phyloP scores from a whole-genome alignment of 2,888 invertebrate species.

The Stenodera caucasica region DNA sequence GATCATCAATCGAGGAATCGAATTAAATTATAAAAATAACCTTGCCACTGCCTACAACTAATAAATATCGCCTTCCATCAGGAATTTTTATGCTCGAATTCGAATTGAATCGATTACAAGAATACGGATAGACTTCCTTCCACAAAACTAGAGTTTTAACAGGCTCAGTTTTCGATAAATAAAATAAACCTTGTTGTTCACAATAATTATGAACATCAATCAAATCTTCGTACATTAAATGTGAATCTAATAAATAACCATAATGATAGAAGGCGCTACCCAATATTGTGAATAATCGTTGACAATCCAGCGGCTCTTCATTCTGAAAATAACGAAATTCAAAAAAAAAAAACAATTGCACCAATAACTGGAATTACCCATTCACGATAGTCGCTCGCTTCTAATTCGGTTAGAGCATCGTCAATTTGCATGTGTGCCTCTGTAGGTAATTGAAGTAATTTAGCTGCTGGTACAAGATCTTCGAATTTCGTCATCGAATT shows the following conservation, averaged over 20 bases:
- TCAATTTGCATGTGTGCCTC: conserved; percentile 81
- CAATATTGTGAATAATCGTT: conserved; percentile 65
- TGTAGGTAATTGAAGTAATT: conserved; percentile 68
- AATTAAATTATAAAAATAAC: conserved; percentile 38
- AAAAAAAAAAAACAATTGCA: conserved; percentile 12
- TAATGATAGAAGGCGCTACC: conserved; percentile 61
- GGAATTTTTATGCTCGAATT: conserved; percentile 56
- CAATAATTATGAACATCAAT: conserved; percentile 76
- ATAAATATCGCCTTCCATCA: conserved; percentile 71
- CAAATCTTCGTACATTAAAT: conserved; percentile 74
- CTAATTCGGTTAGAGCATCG: conserved; percentile 85
- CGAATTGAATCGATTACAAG: conserved; percentile 49
- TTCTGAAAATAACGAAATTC: conserved; percentile 60
- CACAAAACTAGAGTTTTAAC: conserved; percentile 74
- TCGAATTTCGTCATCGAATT: conserved; percentile 58
- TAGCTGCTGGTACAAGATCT: conserved; percentile 66
- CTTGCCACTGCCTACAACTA: conserved; percentile 71
- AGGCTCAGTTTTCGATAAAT: conserved; percentile 66
- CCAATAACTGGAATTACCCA: conserved; percentile 62
- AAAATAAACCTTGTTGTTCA: conserved; percentile 73
- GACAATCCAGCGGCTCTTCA: conserved; percentile 75
- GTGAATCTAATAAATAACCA: conserved; percentile 76
- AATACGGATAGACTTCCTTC: conserved; percentile 71
- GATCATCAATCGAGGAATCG: not conserved
- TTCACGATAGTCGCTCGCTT: conserved; percentile 88